A percentile compares a stretch with the other conserved stretches of the same genome.
Conservation (phyloP, 1,140 invertebrate species). For the Trichonephila clavipes region DNA sequence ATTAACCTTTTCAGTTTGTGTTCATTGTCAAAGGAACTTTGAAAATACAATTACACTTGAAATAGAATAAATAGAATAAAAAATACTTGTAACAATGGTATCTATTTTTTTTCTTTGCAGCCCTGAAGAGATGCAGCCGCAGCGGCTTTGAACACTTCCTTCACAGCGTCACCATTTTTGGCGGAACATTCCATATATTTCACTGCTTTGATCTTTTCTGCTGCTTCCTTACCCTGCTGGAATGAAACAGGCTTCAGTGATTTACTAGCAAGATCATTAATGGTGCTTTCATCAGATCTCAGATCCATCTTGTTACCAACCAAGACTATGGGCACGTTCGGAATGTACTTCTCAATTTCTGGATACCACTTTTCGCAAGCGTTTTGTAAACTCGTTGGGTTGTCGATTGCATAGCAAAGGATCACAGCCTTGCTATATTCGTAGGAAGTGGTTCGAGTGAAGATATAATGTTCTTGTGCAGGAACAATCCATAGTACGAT, state of each 20-base stretch:
- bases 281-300: neutral
- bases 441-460: slow-evolving; percentile 24
- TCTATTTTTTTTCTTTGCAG: neutral
- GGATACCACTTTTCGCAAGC: slow-evolving; percentile 26
- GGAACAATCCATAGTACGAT: slow-evolving; percentile 28
- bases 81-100: slow-evolving; percentile 3
- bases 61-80: neutral
- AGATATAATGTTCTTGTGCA: neutral
- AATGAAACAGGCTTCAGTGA: slow-evolving; percentile 80
- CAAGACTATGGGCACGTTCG: slow-evolving; percentile 40
- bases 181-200: slow-evolving; percentile 51
- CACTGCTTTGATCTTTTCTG: slow-evolving; percentile 36
- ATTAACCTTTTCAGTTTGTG: neutral
- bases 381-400: slow-evolving; percentile 2
- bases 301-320: slow-evolving; percentile 60
- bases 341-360: slow-evolving; percentile 19
- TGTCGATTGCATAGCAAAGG: slow-evolving; percentile 49
- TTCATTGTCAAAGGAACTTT: neutral
- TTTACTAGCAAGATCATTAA: slow-evolving; percentile 85
- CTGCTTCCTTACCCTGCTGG: neutral
- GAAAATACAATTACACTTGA: neutral
- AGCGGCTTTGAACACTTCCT: slow-evolving; percentile 42
- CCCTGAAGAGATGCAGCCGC: neutral
- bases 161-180: slow-evolving; percentile 14
- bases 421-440: slow-evolving; percentile 29